Conservation (phyloP, 2,888 invertebrate genomes). For the Sphaerophoria rueppellii region DNA sequence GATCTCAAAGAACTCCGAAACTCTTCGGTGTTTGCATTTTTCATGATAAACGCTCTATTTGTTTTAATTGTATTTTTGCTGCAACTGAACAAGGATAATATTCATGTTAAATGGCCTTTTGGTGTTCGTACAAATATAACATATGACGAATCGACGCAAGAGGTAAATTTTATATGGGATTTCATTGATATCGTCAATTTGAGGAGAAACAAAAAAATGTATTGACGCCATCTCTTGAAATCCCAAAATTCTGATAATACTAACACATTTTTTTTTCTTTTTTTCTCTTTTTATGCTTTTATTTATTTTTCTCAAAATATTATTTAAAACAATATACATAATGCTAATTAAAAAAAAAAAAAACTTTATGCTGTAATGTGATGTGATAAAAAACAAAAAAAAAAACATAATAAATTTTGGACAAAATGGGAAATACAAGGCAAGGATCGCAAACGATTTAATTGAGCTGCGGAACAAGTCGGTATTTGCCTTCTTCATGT, state of each 20-base stretch:
- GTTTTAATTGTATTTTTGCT: constrained; percentile 99
- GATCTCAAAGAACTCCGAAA: constrained; percentile 97
- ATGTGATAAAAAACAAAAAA: constrained; percentile 67
- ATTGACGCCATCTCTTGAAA: constrained; percentile 75
- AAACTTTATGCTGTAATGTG: constrained; percentile 77
- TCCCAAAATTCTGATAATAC: constrained; percentile 77
- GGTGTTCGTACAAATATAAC: constrained; percentile 97
- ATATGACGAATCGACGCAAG: constrained; percentile 93
- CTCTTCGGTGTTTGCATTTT: constrained; percentile 97
- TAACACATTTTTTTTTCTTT: constrained; percentile 80
- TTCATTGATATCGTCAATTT: constrained; percentile 72
- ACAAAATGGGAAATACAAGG: constrained; percentile 84
- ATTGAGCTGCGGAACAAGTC: constrained; percentile 98
- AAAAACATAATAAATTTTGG: constrained; percentile 37
- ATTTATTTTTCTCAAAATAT: constrained; percentile 69
- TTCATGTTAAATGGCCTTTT: constrained; percentile 98
- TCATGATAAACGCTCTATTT: constrained; percentile 99
- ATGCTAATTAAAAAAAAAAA: constrained; percentile 46
- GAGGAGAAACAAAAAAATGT: neutral
- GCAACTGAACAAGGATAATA: constrained; percentile 98
- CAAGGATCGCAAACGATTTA: constrained; percentile 93
- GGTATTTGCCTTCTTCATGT: constrained; percentile 99
- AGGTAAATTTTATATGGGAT: constrained; percentile 87
- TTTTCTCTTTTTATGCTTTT: constrained; percentile 74
- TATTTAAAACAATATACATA: constrained; percentile 55